Evolutionary conservation across 2,888 invertebrate genomes (phyloP).

Genomic region (Hanleya hanleyi): DNA sequence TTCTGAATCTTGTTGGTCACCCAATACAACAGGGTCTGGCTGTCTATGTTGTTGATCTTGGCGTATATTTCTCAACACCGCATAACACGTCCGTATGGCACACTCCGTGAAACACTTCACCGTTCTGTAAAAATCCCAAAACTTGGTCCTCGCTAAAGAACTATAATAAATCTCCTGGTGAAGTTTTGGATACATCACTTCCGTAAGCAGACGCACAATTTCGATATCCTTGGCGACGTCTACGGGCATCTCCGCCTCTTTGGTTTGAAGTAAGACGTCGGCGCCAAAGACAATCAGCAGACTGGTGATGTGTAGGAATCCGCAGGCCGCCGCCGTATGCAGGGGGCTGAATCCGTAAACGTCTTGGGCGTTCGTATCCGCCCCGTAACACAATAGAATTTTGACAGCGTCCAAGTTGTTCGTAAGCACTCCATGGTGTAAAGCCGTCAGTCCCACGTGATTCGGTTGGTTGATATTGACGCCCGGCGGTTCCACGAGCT

Average conservation of each 20-base stretch:
- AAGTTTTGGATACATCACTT: conserved; percentile 54
- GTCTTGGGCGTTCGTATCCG: conserved; percentile 60
- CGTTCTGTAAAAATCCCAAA: neutral
- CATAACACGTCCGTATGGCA: neutral
- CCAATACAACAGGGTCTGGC: no score
- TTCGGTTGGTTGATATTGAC: conserved; percentile 59
- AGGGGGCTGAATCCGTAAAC: conserved; percentile 62
- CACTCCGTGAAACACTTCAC: neutral
- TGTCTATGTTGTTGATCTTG: no score
- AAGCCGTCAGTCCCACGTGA: conserved; percentile 62
- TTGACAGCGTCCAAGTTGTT: conserved; percentile 67
- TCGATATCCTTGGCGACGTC: conserved; percentile 62
- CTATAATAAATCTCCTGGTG: conserved; percentile 40
- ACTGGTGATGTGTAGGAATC: conserved; percentile 59
- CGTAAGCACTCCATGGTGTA: conserved; percentile 63
- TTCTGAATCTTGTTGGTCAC: no score
- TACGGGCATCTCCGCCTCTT: conserved; percentile 56
- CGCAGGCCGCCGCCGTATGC: conserved; percentile 66
- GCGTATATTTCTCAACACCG: neutral
- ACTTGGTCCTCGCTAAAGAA: neutral
- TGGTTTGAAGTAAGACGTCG: conserved; percentile 55
- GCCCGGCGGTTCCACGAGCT: conserved; percentile 42
- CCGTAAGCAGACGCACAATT: conserved; percentile 50
- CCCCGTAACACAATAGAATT: conserved; percentile 55
- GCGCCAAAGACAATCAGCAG: conserved; percentile 61